Evolutionary conservation across 2,888 invertebrate genomes (phyloP).

Genomic region (Norana najaformis): DNA sequence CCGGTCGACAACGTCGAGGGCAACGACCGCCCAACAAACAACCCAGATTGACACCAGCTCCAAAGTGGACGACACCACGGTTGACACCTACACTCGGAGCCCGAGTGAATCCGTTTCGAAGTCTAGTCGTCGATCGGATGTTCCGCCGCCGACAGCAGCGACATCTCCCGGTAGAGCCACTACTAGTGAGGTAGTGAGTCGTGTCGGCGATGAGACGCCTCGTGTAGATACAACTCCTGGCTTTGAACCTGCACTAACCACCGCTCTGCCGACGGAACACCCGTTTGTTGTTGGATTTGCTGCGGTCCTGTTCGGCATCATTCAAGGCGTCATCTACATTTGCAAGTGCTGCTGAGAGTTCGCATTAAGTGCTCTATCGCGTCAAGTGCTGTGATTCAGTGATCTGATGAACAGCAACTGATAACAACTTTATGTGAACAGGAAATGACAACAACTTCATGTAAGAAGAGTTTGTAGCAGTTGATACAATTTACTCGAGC

Average conservation of each 20-base stretch:
- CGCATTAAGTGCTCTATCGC: neutral
- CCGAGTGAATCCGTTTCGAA: neutral
- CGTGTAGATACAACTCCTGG: neutral
- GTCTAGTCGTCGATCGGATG: neutral
- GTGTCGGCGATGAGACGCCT: neutral
- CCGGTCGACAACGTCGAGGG: neutral
- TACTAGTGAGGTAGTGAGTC: neutral
- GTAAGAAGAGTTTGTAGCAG: neutral
- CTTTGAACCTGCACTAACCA: neutral
- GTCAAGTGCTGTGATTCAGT: neutral
- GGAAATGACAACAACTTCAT: neutral
- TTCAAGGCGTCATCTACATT: constrained; percentile 8
- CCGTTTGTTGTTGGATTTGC: neutral
- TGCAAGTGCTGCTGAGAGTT: neutral
- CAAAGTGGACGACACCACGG: neutral
- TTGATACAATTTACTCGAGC: neutral
- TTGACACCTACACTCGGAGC: neutral
- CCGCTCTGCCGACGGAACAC: neutral
- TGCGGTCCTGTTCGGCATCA: neutral
- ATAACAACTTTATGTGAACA: no score
- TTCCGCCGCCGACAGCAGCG: neutral
- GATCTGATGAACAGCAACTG: neutral
- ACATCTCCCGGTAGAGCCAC: neutral
- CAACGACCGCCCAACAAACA: neutral
- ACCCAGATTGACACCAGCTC: neutral